A percentile compares a stretch with the other conserved stretches of the same genome.
phyloP scores from a whole-genome alignment of 2,888 invertebrate genomes.

The Andrena dorsata region DNA sequence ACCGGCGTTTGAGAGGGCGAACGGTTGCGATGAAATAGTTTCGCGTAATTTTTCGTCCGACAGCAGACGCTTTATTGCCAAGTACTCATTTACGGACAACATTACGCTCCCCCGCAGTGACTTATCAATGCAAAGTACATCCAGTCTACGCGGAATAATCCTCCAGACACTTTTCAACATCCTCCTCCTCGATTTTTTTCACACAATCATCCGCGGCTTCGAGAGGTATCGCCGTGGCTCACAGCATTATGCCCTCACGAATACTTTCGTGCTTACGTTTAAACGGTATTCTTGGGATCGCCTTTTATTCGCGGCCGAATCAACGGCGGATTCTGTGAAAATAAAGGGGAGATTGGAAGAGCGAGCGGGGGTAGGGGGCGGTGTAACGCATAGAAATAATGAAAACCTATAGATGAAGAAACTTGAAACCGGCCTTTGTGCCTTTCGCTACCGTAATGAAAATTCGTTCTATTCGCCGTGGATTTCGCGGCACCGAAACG shows the following conservation, averaged over 20 bases:
- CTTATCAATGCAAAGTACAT: background rate
- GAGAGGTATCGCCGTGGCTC: background rate
- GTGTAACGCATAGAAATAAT: slow-evolving; percentile 55
- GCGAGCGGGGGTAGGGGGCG: slow-evolving; percentile 14
- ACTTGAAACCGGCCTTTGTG: slow-evolving; percentile 30
- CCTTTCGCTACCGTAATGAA: slow-evolving; percentile 53
- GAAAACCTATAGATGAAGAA: slow-evolving; percentile 47
- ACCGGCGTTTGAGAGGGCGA: slow-evolving; percentile 17
- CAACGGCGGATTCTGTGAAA: slow-evolving; percentile 38
- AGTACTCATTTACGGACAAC: slow-evolving; percentile 34
- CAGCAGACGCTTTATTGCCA: slow-evolving; percentile 42
- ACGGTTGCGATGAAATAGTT: slow-evolving; percentile 70
- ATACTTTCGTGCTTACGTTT: background rate
- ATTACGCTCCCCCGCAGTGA: background rate
- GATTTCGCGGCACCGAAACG: slow-evolving; percentile 28
- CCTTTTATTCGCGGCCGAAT: slow-evolving; percentile 17
- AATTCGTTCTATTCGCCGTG: slow-evolving; percentile 45
- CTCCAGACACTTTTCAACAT: background rate
- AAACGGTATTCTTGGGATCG: slow-evolving; percentile 31
- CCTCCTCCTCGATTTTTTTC: background rate
- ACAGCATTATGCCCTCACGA: background rate
- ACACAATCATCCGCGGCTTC: background rate
- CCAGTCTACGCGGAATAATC: background rate
- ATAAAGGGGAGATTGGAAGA: slow-evolving; percentile 52
- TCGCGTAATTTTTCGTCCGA: slow-evolving; percentile 44